Conservation (phyloP, 2,888 invertebrate genomes). For the Steinernema scapterisci region DNA sequence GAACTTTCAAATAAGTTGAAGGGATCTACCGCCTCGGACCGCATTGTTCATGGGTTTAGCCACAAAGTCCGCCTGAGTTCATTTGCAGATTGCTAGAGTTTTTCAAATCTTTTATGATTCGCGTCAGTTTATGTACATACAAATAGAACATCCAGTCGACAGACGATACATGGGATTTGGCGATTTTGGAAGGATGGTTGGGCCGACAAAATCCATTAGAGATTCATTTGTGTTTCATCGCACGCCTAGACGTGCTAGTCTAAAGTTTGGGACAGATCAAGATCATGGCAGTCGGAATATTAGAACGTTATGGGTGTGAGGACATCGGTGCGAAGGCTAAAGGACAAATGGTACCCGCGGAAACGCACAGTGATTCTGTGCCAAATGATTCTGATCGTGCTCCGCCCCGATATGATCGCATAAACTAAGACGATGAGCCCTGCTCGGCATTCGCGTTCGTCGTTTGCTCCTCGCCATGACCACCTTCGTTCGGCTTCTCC, state of each 20-base stretch:
- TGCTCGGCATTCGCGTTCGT: neutral
- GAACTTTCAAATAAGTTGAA: too few species aligned
- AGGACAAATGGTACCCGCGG: slow-evolving; percentile 20
- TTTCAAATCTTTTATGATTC: neutral
- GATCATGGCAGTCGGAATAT: slow-evolving; percentile 24
- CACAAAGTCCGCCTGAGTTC: too few species aligned
- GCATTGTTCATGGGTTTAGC: too few species aligned
- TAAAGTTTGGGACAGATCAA: slow-evolving; percentile 28
- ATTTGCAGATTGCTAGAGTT: too few species aligned
- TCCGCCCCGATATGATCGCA: neutral
- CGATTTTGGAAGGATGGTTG: neutral
- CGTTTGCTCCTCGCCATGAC: neutral
- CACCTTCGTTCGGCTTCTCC: neutral
- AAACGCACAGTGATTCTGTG: slow-evolving; percentile 6
- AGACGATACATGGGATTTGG: neutral
- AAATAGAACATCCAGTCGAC: slow-evolving; percentile 21
- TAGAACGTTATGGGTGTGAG: neutral
- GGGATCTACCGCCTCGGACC: too few species aligned
- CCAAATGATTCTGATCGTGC: slow-evolving; percentile 2
- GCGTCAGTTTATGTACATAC: slow-evolving; percentile 23
- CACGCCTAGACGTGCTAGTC: neutral
- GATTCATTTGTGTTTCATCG: neutral
- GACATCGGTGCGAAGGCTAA: neutral
- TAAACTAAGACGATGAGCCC: neutral
- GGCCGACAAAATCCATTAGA: neutral